These are phyloP conservation scores for Apotomis capreana DNA, from an alignment of 2,888 invertebrate genomes.

Conservation along the genomic window DNA sequence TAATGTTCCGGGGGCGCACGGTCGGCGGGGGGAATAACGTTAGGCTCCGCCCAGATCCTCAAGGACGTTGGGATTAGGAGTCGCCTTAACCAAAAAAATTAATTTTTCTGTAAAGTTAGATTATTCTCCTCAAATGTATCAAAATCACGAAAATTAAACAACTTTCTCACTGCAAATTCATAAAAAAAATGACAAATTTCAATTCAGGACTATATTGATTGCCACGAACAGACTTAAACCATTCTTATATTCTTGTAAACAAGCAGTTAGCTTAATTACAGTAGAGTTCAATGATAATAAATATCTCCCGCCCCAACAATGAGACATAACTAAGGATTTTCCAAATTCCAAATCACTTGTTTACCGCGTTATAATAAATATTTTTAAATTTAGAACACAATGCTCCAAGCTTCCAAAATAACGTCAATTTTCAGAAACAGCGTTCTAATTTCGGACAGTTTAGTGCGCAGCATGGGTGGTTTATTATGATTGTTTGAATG, in stretches of 20 bases:
- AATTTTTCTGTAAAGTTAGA: no score
- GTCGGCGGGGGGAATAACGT: no score
- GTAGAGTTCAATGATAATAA: conserved; percentile 3
- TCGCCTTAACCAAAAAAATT: no score
- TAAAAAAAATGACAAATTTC: no score
- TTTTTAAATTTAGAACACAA: conserved; percentile 27
- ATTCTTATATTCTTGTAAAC: not conserved
- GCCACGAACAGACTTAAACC: no score
- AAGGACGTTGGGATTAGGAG: no score
- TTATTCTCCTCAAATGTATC: no score
- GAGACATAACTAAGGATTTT: conserved; percentile 11
- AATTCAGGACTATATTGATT: no score
- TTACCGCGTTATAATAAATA: conserved; percentile 39
- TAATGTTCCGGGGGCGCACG: no score
- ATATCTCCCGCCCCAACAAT: not conserved
- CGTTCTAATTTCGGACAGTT: conserved; percentile 23
- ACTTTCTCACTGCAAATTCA: no score
- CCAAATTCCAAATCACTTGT: conserved; percentile 39
- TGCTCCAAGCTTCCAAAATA: conserved; percentile 8
- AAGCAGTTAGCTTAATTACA: conserved; percentile 3
- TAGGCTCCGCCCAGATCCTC: no score
- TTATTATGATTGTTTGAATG: conserved; percentile 22
- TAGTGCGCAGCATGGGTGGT: conserved; percentile 39
- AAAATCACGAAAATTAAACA: no score
- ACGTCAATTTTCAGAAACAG: not conserved